Conservation (phyloP, 2,113 vertebrate species). For the Clarias magur region DNA sequence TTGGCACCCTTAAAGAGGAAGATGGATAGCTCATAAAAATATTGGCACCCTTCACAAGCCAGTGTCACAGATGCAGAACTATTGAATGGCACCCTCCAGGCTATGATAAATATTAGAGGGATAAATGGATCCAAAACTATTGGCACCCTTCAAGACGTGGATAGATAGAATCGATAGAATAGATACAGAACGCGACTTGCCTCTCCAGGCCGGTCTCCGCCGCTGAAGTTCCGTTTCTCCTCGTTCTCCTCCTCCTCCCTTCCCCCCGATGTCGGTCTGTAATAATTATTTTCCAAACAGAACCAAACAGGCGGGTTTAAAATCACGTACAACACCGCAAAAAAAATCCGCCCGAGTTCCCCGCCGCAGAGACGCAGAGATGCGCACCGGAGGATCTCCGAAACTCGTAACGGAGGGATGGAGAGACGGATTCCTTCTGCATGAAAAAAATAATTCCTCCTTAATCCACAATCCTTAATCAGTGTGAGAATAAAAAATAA, state of each 20-base stretch:
- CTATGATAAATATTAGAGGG: too few species aligned
- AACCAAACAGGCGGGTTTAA: neutral
- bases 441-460: neutral
- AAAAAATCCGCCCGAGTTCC: constrained; percentile 19
- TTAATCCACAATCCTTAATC: neutral
- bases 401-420: constrained; percentile 11
- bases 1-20: neutral
- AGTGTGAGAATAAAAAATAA: neutral
- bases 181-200: neutral
- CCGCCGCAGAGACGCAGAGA: constrained; percentile 15
- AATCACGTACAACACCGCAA: neutral
- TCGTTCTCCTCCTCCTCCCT: neutral
- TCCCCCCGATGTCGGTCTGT: neutral
- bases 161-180: too few species aligned
- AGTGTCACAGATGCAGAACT: neutral
- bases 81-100: neutral
- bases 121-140: neutral
- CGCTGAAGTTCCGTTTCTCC: neutral
- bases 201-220: constrained; percentile 1
- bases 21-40: neutral
- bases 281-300: constrained; percentile 19
- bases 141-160: neutral
- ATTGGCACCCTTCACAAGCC: neutral
- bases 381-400: neutral
- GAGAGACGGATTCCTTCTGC: neutral